phyloP scores from a whole-genome alignment of 2,888 invertebrate species.

The Eurytoma adleriae region DNA sequence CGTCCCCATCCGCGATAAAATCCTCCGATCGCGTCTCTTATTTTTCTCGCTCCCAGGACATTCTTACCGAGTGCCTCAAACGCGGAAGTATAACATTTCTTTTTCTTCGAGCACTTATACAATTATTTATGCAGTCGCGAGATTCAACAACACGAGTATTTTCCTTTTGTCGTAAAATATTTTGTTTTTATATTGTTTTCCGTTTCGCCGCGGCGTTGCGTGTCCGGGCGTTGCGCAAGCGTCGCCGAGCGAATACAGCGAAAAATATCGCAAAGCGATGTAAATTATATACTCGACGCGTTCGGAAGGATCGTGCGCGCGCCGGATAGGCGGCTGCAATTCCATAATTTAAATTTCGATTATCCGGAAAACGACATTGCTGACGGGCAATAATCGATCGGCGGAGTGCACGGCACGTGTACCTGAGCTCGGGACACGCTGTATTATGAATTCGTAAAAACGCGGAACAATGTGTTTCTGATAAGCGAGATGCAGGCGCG shows the following conservation, averaged over 20 bases:
- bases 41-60: too few relatives aligned
- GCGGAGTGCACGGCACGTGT: not conserved
- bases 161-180: too few relatives aligned
- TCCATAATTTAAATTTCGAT: conserved; percentile 21
- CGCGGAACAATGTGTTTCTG: conserved; percentile 2
- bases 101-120: too few relatives aligned
- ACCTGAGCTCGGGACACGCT: not conserved
- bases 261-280: not conserved
- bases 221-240: too few relatives aligned
- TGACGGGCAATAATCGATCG: not conserved
- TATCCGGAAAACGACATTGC: conserved; percentile 1
- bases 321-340: not conserved
- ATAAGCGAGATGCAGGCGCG: too few relatives aligned
- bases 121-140: too few relatives aligned
- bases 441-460: not conserved
- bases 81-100: too few relatives aligned
- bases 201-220: too few relatives aligned
- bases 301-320: not conserved
- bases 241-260: too few relatives aligned
- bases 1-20: not conserved
- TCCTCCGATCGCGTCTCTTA: not conserved
- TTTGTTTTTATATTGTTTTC: too few relatives aligned
- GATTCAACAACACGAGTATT: too few relatives aligned
- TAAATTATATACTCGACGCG: not conserved
- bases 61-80: too few relatives aligned